Evolutionary conservation across 2,888 invertebrate species (phyloP).

Genomic region (Noctuana brunneofusca): DNA sequence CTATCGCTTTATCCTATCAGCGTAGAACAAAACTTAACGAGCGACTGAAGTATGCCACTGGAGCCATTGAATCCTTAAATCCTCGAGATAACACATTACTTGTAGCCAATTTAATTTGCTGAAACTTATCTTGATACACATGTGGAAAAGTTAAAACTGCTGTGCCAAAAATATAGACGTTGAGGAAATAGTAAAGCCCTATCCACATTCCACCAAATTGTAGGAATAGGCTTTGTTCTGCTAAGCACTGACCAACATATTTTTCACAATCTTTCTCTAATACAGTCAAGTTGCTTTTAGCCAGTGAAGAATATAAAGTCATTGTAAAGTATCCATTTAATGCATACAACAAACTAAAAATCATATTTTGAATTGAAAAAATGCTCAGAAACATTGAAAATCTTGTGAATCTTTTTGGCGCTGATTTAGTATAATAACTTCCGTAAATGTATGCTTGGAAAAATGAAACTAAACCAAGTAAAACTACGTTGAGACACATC

Average conservation of each 20-base stretch:
- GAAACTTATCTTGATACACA: conserved; percentile 87
- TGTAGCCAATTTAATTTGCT: conserved; percentile 85
- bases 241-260: conserved; percentile 81
- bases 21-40: no score
- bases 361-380: conserved; percentile 83
- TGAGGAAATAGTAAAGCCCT: conserved; percentile 83
- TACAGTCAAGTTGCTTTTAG: conserved; percentile 82
- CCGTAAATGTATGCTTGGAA: conserved; percentile 88
- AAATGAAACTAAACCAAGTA: conserved; percentile 85
- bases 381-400: conserved; percentile 85
- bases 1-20: no score
- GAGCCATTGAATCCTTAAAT: conserved; percentile 83
- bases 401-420: conserved; percentile 85
- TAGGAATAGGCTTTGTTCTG: conserved; percentile 86
- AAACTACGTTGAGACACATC: conserved; percentile 86
- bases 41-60: no score
- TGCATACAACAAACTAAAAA: conserved; percentile 82
- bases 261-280: conserved; percentile 73
- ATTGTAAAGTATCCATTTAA: conserved; percentile 86
- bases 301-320: conserved; percentile 86
- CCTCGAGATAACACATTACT: conserved; percentile 82
- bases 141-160: conserved; percentile 86
- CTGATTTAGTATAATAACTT: conserved; percentile 85
- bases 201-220: conserved; percentile 87
- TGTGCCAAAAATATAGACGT: conserved; percentile 78